Conservation (phyloP, 2,888 invertebrate species). For the Agonum fuliginosum region DNA sequence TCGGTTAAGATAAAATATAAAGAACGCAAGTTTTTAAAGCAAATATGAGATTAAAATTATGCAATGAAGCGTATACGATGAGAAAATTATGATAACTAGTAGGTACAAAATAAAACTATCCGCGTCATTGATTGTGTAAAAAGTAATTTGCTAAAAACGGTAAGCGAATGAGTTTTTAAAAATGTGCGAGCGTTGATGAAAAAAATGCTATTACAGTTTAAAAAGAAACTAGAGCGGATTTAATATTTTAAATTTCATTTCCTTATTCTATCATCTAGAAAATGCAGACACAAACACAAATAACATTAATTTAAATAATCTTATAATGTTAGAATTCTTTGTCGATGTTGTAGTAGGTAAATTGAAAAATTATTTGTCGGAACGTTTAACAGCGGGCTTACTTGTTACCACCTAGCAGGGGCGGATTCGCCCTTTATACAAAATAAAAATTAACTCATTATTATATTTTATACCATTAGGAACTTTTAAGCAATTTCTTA, state of each 20-base stretch:
- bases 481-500: not conserved
- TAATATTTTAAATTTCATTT: constrained; percentile 37
- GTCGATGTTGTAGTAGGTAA: constrained; percentile 40
- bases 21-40: constrained; percentile 22
- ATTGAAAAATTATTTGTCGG: constrained; percentile 45
- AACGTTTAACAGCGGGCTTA: constrained; percentile 26
- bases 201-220: not conserved
- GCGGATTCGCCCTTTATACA: not conserved
- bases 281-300: not conserved
- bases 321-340: constrained; percentile 17
- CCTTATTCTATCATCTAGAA: constrained; percentile 8
- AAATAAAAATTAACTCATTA: not conserved
- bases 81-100: constrained; percentile 25
- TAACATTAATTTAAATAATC: constrained; percentile 35
- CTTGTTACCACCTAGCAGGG: constrained; percentile 19
- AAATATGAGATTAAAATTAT: no score
- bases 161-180: constrained; percentile 9
- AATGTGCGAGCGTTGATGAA: not conserved
- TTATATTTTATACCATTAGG: not conserved
- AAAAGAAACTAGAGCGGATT: not conserved
- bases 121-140: not conserved
- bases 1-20: constrained; percentile 22
- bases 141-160: not conserved
- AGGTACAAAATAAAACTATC: constrained; percentile 15
- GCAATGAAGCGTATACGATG: constrained; percentile 17